Percentiles rank a stretch among this genome's conserved stretches.
phyloP scores from a whole-genome alignment of 1,140 invertebrate genomes.

The Leptinotarsa lineolata region DNA sequence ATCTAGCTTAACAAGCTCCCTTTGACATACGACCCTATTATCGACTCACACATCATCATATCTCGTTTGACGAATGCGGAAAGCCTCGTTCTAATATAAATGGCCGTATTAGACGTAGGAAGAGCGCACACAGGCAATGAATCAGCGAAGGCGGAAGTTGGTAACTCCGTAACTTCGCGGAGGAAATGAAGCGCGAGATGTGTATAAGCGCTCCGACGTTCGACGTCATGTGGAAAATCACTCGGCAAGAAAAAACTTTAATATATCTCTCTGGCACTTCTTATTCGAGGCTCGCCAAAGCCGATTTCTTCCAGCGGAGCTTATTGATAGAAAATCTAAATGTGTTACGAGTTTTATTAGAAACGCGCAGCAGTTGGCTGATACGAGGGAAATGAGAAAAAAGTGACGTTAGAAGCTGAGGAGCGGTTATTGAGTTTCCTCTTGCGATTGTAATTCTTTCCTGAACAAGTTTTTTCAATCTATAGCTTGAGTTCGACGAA shows the following conservation, averaged over 20 bases:
- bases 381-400: too few relatives aligned
- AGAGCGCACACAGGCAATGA: constrained; percentile 1
- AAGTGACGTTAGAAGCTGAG: too few relatives aligned
- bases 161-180: background rate
- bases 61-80: too few relatives aligned
- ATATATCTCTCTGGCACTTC: constrained; percentile 17
- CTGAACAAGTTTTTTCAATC: too few relatives aligned
- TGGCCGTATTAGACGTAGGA: constrained; percentile 4
- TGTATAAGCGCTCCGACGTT: background rate
- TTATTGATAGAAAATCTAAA: constrained; percentile 18
- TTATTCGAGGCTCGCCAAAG: background rate
- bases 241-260: constrained; percentile 10
- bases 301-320: background rate
- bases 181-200: constrained; percentile 18
- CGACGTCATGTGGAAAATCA: constrained; percentile 19
- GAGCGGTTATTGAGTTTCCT: too few relatives aligned
- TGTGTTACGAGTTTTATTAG: constrained; percentile 13
- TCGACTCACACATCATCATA: too few relatives aligned
- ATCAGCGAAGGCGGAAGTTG: constrained; percentile 5
- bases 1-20: too few relatives aligned
- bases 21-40: too few relatives aligned
- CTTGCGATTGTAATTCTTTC: too few relatives aligned
- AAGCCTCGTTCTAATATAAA: background rate
- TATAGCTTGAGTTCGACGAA: too few relatives aligned
- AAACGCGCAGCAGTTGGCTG: background rate